Evolutionary conservation across 2,113 vertebrate species (phyloP), one percentile per base, ranked within the genome.

Genomic region (Formicarius rufipectus): DNA sequence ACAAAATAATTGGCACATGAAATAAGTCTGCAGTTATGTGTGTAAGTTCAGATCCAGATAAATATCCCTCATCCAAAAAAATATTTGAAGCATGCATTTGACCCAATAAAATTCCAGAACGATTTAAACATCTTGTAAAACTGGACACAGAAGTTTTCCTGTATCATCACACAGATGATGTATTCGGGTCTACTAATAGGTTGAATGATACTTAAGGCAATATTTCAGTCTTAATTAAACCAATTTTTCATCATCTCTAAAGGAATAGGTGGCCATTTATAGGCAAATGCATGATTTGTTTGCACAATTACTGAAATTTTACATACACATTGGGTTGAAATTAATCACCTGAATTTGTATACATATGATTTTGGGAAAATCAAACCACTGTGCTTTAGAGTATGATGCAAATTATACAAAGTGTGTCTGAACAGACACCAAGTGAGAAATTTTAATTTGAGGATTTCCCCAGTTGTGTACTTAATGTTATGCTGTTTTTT

Each of bases 401-500:
- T 50, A 39, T 25, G 30, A 67, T 49, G 5, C 42, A 80, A 87
- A 73, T 82, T 62, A 49, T 22, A 74, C 15, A 74, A 89, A 86
- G 9, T n/a, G 15, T 71, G 35, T 9, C 68, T 89, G 53, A 94
- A 83, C 7, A 31, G 56, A 93, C 62, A 80, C 1, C 44, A 60
- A 88, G 12, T 37, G 44, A 93, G 5, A 68, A 94, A 96, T 93
- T 92, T 72, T 96, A 90, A 81, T 90, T 86, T 72, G 33, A 60
- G 63, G 82, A 72, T 95, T 94, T 94, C 86, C 79, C 76, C 76
- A 88, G 20, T 63, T 84, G 85, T 69, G 52, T 93, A 77, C 60
- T 90, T 90, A 88, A 89, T 42, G 64, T 52, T 96, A 88, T 92
- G 92, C 25, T 90, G 93, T 91, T 63, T 91, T 82, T 87, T 74